Conservation (phyloP, 2,113 vertebrate species). For the Otis tarda region DNA sequence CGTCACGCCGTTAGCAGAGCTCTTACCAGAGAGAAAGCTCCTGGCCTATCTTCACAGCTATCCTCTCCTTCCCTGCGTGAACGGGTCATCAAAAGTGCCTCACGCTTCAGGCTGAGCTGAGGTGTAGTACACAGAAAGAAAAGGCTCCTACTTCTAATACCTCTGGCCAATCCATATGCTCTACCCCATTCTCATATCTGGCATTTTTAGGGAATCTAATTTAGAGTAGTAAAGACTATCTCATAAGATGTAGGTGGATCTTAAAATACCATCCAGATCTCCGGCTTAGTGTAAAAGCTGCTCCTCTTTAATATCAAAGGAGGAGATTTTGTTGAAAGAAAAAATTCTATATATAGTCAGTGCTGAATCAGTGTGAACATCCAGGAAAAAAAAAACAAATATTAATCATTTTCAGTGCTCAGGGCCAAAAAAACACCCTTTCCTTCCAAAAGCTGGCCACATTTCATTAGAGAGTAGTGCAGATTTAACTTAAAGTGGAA, state of each 20-base stretch:
- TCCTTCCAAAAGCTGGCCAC: not conserved
- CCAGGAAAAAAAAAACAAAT: not conserved
- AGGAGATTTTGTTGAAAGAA: not conserved
- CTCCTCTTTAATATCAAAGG: not conserved
- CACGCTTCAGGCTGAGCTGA: not conserved
- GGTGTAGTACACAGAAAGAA: not conserved
- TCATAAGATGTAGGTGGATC: constrained; percentile 35
- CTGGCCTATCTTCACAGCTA: not conserved
- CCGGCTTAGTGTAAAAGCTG: constrained; percentile 7
- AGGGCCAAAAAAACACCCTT: not conserved
- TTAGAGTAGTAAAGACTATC: constrained; percentile 36
- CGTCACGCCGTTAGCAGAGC: not conserved
- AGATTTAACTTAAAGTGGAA: not conserved
- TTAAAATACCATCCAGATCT: constrained; percentile 39
- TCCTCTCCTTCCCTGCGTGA: not conserved
- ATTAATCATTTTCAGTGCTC: not conserved
- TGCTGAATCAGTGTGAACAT: constrained; percentile 39
- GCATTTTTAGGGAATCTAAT: constrained; percentile 22
- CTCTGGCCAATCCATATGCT: constrained; percentile 18
- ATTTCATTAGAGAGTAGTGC: not conserved
- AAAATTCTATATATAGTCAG: not conserved
- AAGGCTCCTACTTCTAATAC: not conserved
- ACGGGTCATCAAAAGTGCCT: not conserved
- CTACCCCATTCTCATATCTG: constrained; percentile 1
- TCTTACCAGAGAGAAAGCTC: not conserved